Conservation (phyloP, 2,797 vertebrate species). For the Rachycentron canadum region DNA sequence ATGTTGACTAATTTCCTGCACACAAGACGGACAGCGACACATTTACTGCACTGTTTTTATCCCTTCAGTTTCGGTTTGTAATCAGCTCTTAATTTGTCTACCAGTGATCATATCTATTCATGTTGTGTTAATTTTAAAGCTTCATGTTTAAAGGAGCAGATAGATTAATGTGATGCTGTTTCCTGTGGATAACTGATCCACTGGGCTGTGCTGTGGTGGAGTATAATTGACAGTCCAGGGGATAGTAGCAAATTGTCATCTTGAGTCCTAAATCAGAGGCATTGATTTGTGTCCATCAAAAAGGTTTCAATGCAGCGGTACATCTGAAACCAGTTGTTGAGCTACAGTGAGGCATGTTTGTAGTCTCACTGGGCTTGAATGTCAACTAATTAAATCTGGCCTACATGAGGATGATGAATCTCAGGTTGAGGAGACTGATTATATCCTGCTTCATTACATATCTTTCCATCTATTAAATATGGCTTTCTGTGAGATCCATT, state of each 20-base stretch:
- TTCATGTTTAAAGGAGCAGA: conserved; percentile 46
- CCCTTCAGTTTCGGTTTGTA: conserved; percentile 40
- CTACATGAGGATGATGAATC: conserved; percentile 17
- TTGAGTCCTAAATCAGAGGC: conserved; percentile 47
- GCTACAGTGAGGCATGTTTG: conserved; percentile 11
- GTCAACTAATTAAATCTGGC: conserved; percentile 59
- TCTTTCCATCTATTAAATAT: neutral
- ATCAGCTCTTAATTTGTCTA: conserved; percentile 57
- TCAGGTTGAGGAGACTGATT: conserved; percentile 43
- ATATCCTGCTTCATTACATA: conserved; percentile 9
- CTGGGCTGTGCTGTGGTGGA: conserved; percentile 30
- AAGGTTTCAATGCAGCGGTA: conserved; percentile 55
- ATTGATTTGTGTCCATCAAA: conserved; percentile 69
- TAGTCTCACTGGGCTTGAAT: conserved; percentile 45
- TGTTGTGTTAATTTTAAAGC: neutral
- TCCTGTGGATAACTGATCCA: conserved; percentile 36
- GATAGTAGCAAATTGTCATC: conserved; percentile 50
- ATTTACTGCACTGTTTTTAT: conserved; percentile 27
- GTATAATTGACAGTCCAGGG: conserved; percentile 68
- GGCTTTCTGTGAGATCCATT: neutral
- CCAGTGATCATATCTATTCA: conserved; percentile 39
- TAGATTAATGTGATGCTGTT: conserved; percentile 50
- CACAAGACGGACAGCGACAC: conserved; percentile 24
- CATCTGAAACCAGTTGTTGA: conserved; percentile 45
- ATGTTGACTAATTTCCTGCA: conserved; percentile 42